phyloP scores from a whole-genome alignment of 2,113 vertebrate genomes.

The Pelusios castaneus region DNA sequence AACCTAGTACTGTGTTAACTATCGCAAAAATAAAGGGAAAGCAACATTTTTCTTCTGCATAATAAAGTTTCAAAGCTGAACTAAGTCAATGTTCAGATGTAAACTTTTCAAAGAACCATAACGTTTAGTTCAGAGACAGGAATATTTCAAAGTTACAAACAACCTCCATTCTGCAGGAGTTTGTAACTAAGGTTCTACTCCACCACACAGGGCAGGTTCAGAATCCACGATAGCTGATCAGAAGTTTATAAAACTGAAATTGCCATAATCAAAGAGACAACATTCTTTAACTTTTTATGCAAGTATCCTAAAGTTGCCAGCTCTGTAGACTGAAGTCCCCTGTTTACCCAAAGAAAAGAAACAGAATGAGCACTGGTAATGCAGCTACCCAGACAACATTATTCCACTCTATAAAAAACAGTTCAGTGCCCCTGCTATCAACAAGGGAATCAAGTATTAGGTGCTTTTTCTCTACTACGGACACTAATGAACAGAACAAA shows the following conservation, averaged over 20 bases:
- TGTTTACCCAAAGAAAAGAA: neutral
- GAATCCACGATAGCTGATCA: neutral
- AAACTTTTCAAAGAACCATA: too few species aligned
- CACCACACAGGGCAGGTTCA: neutral
- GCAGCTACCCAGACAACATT: neutral
- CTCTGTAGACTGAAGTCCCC: neutral
- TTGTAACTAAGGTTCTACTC: too few species aligned
- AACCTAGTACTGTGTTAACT: too few species aligned
- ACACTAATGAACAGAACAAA: neutral
- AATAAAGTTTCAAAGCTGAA: too few species aligned
- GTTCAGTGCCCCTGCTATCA: neutral
- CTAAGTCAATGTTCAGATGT: too few species aligned
- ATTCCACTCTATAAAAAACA: neutral
- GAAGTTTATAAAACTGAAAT: neutral
- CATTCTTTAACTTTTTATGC: neutral
- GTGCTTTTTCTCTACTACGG: neutral
- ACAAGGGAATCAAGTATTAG: neutral
- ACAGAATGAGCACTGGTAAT: neutral
- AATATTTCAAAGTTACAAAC: too few species aligned
- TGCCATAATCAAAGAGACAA: neutral
- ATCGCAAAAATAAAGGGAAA: too few species aligned
- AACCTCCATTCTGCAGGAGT: neutral
- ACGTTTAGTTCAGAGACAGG: too few species aligned
- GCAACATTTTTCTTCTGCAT: too few species aligned
- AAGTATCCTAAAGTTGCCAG: neutral